Conservation (phyloP, 2,797 vertebrate species). For the Gouania willdenowi region DNA sequence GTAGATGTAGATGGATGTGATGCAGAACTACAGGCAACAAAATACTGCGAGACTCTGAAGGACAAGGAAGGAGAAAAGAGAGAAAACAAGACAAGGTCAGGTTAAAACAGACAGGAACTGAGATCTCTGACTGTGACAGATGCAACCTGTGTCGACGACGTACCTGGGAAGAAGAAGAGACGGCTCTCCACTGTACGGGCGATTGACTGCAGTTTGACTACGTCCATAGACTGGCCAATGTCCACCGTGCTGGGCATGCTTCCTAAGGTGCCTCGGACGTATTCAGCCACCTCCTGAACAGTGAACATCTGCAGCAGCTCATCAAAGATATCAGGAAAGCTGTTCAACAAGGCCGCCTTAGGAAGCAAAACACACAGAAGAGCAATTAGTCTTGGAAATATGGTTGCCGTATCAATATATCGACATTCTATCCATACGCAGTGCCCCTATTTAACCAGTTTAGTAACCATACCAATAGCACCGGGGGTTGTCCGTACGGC, state of each 20-base stretch:
- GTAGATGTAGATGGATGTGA: constrained; percentile 96
- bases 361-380: constrained; percentile 6
- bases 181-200: constrained; percentile 96
- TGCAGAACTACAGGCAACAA: constrained; percentile 95
- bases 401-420: no score
- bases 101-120: no score
- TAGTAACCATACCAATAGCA: no score
- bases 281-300: constrained; percentile 95
- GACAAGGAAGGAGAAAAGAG: background rate
- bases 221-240: constrained; percentile 98
- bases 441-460: no score
- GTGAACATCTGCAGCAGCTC: constrained; percentile 99
- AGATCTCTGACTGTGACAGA: no score
- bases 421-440: no score
- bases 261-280: constrained; percentile 92
- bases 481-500: no score
- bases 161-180: constrained; percentile 96
- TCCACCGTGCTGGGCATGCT: constrained; percentile 98
- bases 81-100: background rate
- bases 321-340: constrained; percentile 96
- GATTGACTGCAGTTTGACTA: constrained; percentile 97
- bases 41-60: constrained; percentile 92
- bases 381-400: no score
- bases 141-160: no score
- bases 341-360: constrained; percentile 94